These are phyloP conservation scores for Diarsia mendica DNA, from an alignment of 2,888 invertebrate species.

Conservation along the genomic window DNA sequence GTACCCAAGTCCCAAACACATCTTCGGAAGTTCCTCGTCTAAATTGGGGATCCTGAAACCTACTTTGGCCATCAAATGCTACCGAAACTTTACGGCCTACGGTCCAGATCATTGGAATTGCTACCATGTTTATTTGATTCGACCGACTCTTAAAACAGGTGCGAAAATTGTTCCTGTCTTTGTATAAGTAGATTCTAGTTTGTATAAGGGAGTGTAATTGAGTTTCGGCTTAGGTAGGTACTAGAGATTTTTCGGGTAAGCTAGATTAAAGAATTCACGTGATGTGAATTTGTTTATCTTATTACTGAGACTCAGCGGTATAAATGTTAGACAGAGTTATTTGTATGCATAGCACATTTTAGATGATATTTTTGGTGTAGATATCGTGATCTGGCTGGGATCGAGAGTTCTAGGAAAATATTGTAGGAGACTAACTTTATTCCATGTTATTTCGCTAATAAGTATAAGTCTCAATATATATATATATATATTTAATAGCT, in stretches of 20 bases:
- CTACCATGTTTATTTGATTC: slow-evolving; percentile 60
- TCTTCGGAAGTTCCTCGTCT: slow-evolving; percentile 47
- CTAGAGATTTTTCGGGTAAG: slow-evolving; percentile 15
- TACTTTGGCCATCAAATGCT: slow-evolving; percentile 48
- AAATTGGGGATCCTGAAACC: slow-evolving; percentile 51
- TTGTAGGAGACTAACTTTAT: slow-evolving; percentile 2
- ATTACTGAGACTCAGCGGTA: not conserved
- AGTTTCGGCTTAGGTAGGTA: slow-evolving; percentile 3
- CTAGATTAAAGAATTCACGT: slow-evolving; percentile 38
- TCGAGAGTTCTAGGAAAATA: not conserved
- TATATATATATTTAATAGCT: too few relatives aligned
- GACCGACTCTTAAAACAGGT: slow-evolving; percentile 46
- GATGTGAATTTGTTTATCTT: slow-evolving; percentile 21
- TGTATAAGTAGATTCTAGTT: slow-evolving; percentile 32
- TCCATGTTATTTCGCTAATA: not conserved
- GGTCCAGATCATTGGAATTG: slow-evolving; percentile 60
- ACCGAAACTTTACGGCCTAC: slow-evolving; percentile 56
- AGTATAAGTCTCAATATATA: not conserved
- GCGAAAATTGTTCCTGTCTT: slow-evolving; percentile 39
- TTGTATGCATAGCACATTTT: slow-evolving; percentile 22
- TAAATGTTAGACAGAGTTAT: not conserved
- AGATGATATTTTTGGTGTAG: slow-evolving; percentile 1
- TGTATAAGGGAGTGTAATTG: slow-evolving; percentile 20
- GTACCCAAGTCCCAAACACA: slow-evolving; percentile 47
- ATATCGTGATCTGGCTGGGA: not conserved